Conservation (phyloP, 2,113 vertebrate species). For the Pitta sordida region DNA sequence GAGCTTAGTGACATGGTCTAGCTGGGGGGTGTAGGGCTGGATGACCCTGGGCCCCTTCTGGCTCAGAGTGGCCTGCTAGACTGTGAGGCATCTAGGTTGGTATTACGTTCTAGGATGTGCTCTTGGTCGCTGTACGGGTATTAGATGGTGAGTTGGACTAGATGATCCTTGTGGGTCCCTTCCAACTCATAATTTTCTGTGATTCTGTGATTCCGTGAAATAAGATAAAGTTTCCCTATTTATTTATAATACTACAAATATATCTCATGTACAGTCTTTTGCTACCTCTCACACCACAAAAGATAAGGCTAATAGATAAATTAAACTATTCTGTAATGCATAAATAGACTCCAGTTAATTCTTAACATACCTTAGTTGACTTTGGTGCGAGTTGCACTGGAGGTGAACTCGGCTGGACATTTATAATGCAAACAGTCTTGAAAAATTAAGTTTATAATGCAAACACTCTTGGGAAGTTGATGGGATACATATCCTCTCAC, state of each 20-base stretch:
- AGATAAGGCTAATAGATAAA: neutral
- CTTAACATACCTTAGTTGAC: neutral
- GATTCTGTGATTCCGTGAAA: too few relatives aligned
- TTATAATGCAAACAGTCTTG: constrained; percentile 38
- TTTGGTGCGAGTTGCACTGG: neutral
- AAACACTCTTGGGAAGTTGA: constrained; percentile 28
- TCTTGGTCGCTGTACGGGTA: too few relatives aligned
- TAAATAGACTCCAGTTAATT: neutral
- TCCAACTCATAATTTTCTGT: too few relatives aligned
- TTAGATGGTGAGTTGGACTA: too few relatives aligned
- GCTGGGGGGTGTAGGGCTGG: too few relatives aligned
- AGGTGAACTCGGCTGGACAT: constrained; percentile 26
- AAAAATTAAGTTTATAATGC: constrained; percentile 47
- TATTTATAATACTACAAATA: neutral
- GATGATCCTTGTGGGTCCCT: too few relatives aligned
- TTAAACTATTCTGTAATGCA: neutral
- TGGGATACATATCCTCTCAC: constrained; percentile 50
- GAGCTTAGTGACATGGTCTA: too few relatives aligned
- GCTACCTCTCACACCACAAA: neutral
- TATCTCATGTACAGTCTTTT: neutral
- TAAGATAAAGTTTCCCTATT: neutral
- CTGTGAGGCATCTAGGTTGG: too few relatives aligned
- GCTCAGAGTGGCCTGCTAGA: too few relatives aligned
- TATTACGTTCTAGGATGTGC: too few relatives aligned
- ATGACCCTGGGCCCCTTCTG: too few relatives aligned